A percentile compares a stretch with the other conserved stretches of the same genome.
Conservation (phyloP, 2,113 vertebrate species). For the Gadus chalcogrammus region DNA sequence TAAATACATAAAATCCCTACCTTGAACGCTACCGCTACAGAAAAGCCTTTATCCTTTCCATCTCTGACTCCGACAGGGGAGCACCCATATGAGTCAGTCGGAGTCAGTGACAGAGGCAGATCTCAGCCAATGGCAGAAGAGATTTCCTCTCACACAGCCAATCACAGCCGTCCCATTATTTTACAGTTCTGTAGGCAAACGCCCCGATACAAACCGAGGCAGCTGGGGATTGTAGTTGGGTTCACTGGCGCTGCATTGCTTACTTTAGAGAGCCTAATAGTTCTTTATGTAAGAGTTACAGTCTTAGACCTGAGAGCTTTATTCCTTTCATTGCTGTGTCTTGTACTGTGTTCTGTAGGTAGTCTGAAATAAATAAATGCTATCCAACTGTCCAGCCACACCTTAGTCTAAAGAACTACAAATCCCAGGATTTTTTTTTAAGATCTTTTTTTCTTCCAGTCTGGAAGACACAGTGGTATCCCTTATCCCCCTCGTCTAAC, state of each 20-base stretch:
- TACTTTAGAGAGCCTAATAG: not conserved
- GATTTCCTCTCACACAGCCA: conserved; percentile 34
- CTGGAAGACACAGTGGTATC: too few species aligned
- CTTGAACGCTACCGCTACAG: conserved; percentile 46
- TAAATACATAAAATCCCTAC: conserved; percentile 43
- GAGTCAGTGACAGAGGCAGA: conserved; percentile 20
- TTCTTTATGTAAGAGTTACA: not conserved
- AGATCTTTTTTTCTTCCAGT: too few species aligned
- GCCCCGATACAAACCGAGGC: conserved; percentile 22
- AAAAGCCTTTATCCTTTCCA: conserved; percentile 34
- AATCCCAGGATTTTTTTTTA: conserved; percentile 37
- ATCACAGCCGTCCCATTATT: conserved; percentile 21
- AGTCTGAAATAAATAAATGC: not conserved
- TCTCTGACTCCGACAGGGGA: conserved; percentile 45
- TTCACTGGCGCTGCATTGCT: not conserved
- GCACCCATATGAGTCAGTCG: conserved; percentile 50
- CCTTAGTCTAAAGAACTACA: conserved; percentile 55
- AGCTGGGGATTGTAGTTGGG: conserved; percentile 44
- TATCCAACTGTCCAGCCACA: conserved; percentile 46
- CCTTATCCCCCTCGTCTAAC: too few species aligned
- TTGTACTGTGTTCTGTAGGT: not conserved
- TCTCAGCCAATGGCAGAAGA: conserved; percentile 42
- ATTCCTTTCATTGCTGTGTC: too few species aligned
- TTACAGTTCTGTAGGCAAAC: not conserved
- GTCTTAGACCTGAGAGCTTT: not conserved